Evolutionary conservation across 2,888 invertebrate genomes (phyloP), one percentile per base, ranked within the genome.

Genomic region (Chrysotoxum bicinctum): DNA sequence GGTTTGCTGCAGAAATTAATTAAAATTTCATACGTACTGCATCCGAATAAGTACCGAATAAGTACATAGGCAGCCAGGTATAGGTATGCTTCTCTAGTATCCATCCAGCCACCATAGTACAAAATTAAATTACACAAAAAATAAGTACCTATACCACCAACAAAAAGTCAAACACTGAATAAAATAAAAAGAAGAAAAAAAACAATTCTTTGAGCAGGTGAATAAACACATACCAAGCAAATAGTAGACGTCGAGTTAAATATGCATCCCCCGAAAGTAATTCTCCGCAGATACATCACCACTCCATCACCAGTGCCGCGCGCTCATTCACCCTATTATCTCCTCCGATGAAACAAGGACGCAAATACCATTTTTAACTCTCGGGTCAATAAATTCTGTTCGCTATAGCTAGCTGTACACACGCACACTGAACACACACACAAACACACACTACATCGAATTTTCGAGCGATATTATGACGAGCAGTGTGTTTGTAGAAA

Each of bases 321-420:
- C 79, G 84, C 80, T 77, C 80, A 85, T 84, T 87, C 87, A 85
- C 87, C 84, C 80, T 85, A 81, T 85, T 81, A 81, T 76, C 76
- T 73, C 60, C 76, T 68, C 45, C 64, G 68, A 77, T 85, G 77
- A 45, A 85, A 81, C 85, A 85, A 85, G 85, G 85, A 85, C 85
- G 73, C 76, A 81, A 68, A 85, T 85, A 80, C 54, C 80, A 85
- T 80, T 76, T 85, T 72, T 76, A 68, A 77, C 76, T 81, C 73
- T 81, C 81, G 81, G 85, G 85, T 85, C 85, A 85, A 85, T 85
- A 85, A 81, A 85, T 85, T 81, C 85, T 81, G 62, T 85, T 83
- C 73, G 54, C 54, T 35, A 54, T 37, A 48, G 45, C 23, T 35
- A 21, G 45, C 23, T 35, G n/a, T 58, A 62, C 52, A 66, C 66